Base-by-base conservation (phyloP, 2,888 invertebrate species). In the Caenorhabditis panamensis region DNA sequence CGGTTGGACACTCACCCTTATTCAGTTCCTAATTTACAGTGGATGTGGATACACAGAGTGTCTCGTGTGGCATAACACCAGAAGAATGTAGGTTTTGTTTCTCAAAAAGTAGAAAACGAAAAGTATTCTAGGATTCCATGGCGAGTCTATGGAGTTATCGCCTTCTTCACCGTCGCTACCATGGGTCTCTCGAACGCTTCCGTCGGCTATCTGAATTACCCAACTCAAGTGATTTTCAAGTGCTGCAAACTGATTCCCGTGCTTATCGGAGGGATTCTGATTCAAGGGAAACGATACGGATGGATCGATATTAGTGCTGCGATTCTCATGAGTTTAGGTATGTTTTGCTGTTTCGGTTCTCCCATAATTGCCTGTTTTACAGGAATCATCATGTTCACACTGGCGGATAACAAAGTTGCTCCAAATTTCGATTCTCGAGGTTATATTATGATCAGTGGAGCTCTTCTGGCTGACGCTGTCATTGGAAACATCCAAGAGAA, bases 401-500 rank as follows among this genome's bases (percentile, higher is more conserved):
- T 97, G 84, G 95, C 95, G 92, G 94, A 94, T 88, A 93, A 92
- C 79, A 91, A 92, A 93, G 91, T 94, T 0, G 93, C 93, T 13
- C 94, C 94, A 5, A 92, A 92, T 82, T 94, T 94, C 90, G 93
- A 93, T 88, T 82, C 92, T 1, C 92, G 93, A 87, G 94, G 94
- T 93, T 91, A 91, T 64, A 76, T 88, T 13, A 90, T 89, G 89
- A 90, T 85, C 84, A 95, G 94, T 0, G 92, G 95, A 87, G 97
- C 97, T 0, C 92, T 98, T 63, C 92, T 96, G 2, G 97, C 96
- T 89, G 97, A 98, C 92, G 97, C 97, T 0, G 94, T 95, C 11
- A 97, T 98, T 84, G 97, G 97, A 22, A 98, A 98, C 92, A 95
- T 97, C 51, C 97, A 98, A 92, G 97, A 98, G 91, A 96, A 96